Conservation (phyloP, 2,113 vertebrate genomes). For the Cettia cetti region DNA sequence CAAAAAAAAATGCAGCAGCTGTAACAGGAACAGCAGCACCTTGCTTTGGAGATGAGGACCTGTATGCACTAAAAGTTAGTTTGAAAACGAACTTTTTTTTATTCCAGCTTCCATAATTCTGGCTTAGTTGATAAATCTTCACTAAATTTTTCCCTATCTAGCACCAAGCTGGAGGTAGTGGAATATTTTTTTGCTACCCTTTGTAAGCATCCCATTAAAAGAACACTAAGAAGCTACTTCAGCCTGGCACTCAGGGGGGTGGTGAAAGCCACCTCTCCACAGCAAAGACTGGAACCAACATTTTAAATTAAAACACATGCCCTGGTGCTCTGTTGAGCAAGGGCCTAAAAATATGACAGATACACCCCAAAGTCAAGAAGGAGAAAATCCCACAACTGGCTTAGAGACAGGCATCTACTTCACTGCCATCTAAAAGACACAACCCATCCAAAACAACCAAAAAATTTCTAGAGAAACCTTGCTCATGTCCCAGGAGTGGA, state of each 20-base stretch:
- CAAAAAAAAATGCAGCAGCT: background rate
- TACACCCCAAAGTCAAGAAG: background rate
- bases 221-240: background rate
- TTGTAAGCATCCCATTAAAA: background rate
- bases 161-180: background rate
- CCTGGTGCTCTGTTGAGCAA: background rate
- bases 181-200: background rate
- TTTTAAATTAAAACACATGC: background rate
- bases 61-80: fast-evolving
- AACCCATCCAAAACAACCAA: background rate
- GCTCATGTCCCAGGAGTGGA: background rate
- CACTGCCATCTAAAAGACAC: background rate
- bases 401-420: background rate
- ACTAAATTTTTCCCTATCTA: background rate
- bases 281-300: background rate
- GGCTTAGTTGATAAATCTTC: background rate
- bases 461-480: background rate
- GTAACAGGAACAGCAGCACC: background rate
- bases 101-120: background rate
- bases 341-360: background rate
- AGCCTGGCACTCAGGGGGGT: background rate
- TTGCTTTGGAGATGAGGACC: background rate
- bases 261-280: background rate
- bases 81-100: background rate
- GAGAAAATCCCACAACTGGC: background rate